Base-by-base conservation (phyloP, 2,888 invertebrate genomes). In the Ornithoptera priamus region DNA sequence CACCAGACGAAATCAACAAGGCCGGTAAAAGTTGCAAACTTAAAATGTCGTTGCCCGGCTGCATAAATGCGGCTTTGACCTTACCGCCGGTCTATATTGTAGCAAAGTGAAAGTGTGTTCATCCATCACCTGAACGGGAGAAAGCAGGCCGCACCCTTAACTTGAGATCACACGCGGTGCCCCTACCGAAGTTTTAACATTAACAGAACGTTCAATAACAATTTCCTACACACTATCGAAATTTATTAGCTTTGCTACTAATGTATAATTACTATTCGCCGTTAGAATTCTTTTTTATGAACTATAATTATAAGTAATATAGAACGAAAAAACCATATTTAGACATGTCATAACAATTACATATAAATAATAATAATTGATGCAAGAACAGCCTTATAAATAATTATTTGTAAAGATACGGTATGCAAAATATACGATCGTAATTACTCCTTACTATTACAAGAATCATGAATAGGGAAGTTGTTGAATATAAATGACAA, bases 21-120 rank as follows among this genome's bases (percentile, higher is more conserved):
- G 20, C 71, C 73, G 78, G 85, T 84, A 85, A 85, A 85, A 85
- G 85, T 85, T 81, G 78, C 75, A 76, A 77, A 73, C 70, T 73
- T 69, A 58, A 73, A 74, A 74, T 73, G 79, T 78, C 79, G 72
- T 74, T 77, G 80, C 77, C 79, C 80, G 73, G 65, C 68, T 67
- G 68, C 72, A 72, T 71, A 72, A 75, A 72, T 75, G 75, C 72
- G 78, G 75, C 77, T 78, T 80, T 80, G 80, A 80, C 80, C 80
- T 79, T 78, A 74, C 73, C 72, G 75, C 74, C 59, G 72, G 74
- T 77, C 81, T 80, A 84, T 82, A 83, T 78, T 75, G 80, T 78
- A 78, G 76, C 76, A 78, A 78, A 81, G 84, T 81, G 85, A 85
- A 85, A 85, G 85, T 83, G 72, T 74, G 77, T 75, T 72, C 78